These are phyloP conservation scores for Rhabdomys dilectus DNA, from an alignment of 2,113 vertebrate species.

Conservation along the genomic window DNA sequence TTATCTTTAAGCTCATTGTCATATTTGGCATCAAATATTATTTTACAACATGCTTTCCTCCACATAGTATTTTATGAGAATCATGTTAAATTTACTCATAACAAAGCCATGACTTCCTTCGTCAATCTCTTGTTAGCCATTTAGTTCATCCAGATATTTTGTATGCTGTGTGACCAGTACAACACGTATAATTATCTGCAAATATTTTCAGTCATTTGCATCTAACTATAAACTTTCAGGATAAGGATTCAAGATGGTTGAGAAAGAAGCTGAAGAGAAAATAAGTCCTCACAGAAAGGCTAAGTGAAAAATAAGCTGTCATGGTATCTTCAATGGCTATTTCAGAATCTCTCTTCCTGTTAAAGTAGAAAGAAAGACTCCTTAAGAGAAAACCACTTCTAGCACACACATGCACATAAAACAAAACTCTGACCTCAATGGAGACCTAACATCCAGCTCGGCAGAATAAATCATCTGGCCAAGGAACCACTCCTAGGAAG, in stretches of 20 bases:
- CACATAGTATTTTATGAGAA: neutral
- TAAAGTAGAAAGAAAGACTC: neutral
- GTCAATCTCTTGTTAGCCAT: neutral
- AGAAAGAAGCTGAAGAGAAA: neutral
- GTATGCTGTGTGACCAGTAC: neutral
- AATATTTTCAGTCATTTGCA: constrained; percentile 11
- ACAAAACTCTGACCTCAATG: neutral
- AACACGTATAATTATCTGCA: neutral
- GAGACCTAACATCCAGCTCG: neutral
- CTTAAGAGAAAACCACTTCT: neutral
- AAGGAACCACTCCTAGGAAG: neutral
- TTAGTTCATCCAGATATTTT: neutral
- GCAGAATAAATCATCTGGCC: neutral
- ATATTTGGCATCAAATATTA: neutral
- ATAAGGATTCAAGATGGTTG: neutral
- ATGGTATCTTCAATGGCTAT: neutral
- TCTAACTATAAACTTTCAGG: neutral
- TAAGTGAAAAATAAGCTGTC: neutral
- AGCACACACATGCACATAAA: neutral
- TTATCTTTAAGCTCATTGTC: neutral
- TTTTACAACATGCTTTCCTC: neutral
- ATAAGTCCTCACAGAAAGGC: neutral
- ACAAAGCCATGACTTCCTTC: neutral
- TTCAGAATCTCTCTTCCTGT: neutral
- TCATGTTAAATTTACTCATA: neutral